Evolutionary conservation across 2,888 invertebrate genomes (phyloP).

Genomic region (Sepioteuthis lessoniana): DNA sequence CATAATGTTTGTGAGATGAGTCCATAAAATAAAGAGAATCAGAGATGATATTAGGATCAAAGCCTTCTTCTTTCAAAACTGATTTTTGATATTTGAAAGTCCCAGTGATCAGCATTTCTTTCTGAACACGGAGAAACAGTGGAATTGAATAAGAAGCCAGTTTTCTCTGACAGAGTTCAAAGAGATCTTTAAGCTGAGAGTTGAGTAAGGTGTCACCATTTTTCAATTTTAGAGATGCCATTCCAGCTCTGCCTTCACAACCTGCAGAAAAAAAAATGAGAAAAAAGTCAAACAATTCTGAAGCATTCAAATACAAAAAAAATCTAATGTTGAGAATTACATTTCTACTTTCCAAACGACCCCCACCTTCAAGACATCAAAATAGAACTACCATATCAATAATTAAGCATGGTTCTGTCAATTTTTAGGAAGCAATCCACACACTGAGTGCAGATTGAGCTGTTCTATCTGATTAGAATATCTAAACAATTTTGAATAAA

Average conservation of each 20-base stretch:
- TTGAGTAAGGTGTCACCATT: not conserved
- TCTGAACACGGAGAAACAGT: slow-evolving; percentile 61
- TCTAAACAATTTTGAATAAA: too few relatives aligned
- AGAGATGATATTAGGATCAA: slow-evolving; percentile 57
- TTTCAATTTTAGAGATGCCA: slow-evolving; percentile 62
- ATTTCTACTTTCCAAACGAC: too few relatives aligned
- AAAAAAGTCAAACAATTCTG: not conserved
- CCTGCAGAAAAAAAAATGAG: slow-evolving; percentile 54
- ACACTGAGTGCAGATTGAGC: too few relatives aligned
- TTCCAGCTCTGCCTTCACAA: slow-evolving; percentile 67
- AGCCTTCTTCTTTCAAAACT: slow-evolving; percentile 66
- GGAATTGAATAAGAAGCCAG: slow-evolving; percentile 68
- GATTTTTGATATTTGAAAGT: slow-evolving; percentile 68
- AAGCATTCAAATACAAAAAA: not conserved
- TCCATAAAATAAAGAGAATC: slow-evolving; percentile 64
- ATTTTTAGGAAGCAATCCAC: too few relatives aligned
- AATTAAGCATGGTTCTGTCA: too few relatives aligned
- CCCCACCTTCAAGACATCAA: too few relatives aligned
- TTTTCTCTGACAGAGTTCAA: slow-evolving; percentile 56
- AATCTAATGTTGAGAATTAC: too few relatives aligned
- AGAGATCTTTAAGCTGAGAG: slow-evolving; percentile 51
- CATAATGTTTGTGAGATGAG: not conserved
- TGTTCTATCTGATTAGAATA: too few relatives aligned
- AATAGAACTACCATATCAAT: too few relatives aligned
- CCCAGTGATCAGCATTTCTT: slow-evolving; percentile 59